Conservation (phyloP, 2,113 vertebrate species). For the Loxodonta africana region DNA sequence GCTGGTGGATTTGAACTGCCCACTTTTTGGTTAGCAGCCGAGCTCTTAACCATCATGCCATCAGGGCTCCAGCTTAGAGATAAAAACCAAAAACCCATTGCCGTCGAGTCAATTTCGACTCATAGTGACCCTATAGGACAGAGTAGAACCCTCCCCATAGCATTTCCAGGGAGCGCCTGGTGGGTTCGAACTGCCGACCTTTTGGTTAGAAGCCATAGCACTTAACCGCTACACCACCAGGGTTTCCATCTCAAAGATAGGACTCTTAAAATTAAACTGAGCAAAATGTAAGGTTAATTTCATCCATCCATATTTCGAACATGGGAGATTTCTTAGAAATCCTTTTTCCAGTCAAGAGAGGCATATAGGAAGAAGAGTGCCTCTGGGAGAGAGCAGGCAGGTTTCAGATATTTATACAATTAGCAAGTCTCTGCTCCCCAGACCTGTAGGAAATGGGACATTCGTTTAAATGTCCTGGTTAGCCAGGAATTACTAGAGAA, state of each 20-base stretch:
- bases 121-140: too few relatives aligned
- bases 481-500: background rate
- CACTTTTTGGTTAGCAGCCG: too few relatives aligned
- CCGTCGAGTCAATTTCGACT: too few relatives aligned
- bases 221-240: too few relatives aligned
- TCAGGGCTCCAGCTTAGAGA: background rate
- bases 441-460: background rate
- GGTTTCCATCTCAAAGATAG: background rate
- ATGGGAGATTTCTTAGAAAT: conserved; percentile 23
- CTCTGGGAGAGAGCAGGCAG: background rate
- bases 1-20: too few relatives aligned
- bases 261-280: conserved; percentile 7
- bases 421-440: background rate
- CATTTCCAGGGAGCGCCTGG: too few relatives aligned
- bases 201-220: too few relatives aligned
- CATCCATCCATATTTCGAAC: conserved; percentile 6
- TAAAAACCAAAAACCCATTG: background rate
- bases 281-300: conserved; percentile 8
- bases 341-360: background rate
- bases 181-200: too few relatives aligned
- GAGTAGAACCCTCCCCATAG: too few relatives aligned
- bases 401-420: background rate
- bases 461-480: background rate
- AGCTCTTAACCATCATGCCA: too few relatives aligned
- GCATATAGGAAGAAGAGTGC: background rate